phyloP scores from a whole-genome alignment of 2,797 vertebrate genomes.

The Amblyopsis hoosieri region DNA sequence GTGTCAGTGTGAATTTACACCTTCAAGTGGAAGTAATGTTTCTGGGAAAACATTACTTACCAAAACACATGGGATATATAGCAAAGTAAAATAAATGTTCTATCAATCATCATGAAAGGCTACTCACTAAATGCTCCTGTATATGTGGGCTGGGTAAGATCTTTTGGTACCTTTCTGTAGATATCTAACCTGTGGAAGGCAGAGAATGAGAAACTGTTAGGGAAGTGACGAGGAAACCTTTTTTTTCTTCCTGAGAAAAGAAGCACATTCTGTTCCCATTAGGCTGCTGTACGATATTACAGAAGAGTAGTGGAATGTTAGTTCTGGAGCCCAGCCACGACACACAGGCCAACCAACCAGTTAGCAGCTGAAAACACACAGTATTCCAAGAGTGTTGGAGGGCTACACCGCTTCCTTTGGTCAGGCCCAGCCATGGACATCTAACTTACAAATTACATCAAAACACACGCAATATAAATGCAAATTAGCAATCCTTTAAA shows the following conservation, averaged over 20 bases:
- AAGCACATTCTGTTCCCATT: slow-evolving; percentile 77
- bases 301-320: slow-evolving; percentile 74
- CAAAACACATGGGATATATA: not conserved
- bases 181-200: slow-evolving; percentile 91
- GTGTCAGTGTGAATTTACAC: too few relatives aligned
- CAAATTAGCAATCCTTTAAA: too few relatives aligned
- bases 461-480: too few relatives aligned
- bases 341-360: slow-evolving; percentile 47
- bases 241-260: slow-evolving; percentile 50
- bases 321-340: slow-evolving; percentile 66
- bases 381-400: too few relatives aligned
- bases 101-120: not conserved
- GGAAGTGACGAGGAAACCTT: slow-evolving; percentile 35
- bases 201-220: slow-evolving; percentile 13
- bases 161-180: slow-evolving; percentile 99
- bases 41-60: not conserved
- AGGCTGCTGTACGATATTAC: slow-evolving; percentile 68
- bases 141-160: slow-evolving; percentile 98
- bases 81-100: not conserved
- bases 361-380: slow-evolving; percentile 18
- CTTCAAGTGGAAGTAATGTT: too few relatives aligned
- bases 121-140: slow-evolving; percentile 99
- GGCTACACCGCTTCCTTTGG: too few relatives aligned
- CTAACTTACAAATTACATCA: too few relatives aligned
- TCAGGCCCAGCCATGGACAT: not conserved